phyloP scores from a whole-genome alignment of 2,113 vertebrate genomes.

The Actenoides hombroni region DNA sequence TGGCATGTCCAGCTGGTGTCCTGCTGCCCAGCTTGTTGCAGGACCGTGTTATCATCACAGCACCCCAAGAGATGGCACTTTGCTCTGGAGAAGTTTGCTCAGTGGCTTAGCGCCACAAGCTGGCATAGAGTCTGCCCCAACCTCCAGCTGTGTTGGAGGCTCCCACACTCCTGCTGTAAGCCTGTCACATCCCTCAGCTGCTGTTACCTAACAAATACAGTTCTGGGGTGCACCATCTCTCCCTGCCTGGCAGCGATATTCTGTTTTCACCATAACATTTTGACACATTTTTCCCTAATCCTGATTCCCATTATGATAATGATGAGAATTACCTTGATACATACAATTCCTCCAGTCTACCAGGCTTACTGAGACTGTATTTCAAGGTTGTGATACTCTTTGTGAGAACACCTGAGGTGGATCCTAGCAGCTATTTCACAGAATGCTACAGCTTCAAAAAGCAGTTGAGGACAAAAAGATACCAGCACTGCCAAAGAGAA shows the following conservation, averaged over 20 bases:
- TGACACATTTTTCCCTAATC: not conserved
- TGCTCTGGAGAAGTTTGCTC: not conserved
- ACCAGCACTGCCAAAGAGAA: not conserved
- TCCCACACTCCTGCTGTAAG: not conserved
- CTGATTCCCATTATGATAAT: not conserved
- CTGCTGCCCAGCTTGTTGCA: not conserved
- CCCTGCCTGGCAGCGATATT: not conserved
- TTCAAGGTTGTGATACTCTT: not conserved
- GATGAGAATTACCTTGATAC: not conserved
- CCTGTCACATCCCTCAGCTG: not conserved
- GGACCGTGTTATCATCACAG: fast-evolving
- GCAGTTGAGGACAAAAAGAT: not conserved
- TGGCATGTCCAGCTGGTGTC: too few species aligned
- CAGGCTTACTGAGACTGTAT: not conserved
- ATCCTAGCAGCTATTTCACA: not conserved
- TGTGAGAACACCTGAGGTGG: not conserved
- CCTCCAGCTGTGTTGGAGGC: not conserved
- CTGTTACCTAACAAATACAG: not conserved
- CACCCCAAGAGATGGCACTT: not conserved
- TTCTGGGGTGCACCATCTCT: not conserved
- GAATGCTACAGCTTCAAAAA: not conserved
- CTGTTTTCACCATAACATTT: not conserved
- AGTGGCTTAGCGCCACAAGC: not conserved
- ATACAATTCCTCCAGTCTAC: not conserved
- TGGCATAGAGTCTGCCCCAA: not conserved